phyloP scores from a whole-genome alignment of 2,113 vertebrate species.

The Rhea americana region DNA sequence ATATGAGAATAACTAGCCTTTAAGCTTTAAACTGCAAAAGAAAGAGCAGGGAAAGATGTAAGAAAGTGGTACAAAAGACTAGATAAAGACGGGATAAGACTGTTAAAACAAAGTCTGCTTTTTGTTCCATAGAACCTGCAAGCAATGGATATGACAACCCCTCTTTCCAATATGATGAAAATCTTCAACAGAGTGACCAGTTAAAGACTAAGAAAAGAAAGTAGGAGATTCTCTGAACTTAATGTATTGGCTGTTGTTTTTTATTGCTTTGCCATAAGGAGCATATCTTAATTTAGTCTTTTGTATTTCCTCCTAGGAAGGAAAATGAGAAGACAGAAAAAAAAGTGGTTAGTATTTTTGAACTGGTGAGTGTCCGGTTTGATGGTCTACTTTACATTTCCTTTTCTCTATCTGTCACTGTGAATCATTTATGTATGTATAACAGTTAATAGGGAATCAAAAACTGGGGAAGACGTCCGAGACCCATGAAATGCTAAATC shows the following conservation, averaged over 20 bases:
- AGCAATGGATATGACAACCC: not conserved
- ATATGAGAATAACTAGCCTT: not conserved
- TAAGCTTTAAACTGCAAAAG: not conserved
- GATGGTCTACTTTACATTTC: not conserved
- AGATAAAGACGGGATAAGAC: not conserved
- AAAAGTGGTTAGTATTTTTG: constrained; percentile 45
- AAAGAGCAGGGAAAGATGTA: not conserved
- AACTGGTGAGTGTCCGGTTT: constrained; percentile 64
- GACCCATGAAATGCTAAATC: not conserved
- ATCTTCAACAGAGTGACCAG: not conserved
- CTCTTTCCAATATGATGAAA: constrained; percentile 51
- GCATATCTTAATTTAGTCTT: not conserved
- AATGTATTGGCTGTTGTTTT: fast-evolving
- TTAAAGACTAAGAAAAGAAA: not conserved
- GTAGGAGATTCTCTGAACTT: not conserved
- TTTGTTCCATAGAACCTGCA: constrained; percentile 24
- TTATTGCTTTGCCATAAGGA: not conserved
- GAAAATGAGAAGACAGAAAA: constrained; percentile 24
- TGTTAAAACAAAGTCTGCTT: not conserved
- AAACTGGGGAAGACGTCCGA: not conserved
- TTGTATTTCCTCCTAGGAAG: constrained; percentile 37
- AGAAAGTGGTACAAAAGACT: not conserved
- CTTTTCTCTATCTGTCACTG: not conserved
- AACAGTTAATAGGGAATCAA: not conserved
- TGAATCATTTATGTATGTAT: not conserved